Base-by-base conservation (phyloP, 2,797 vertebrate species). In the Manis crassicaudata region DNA sequence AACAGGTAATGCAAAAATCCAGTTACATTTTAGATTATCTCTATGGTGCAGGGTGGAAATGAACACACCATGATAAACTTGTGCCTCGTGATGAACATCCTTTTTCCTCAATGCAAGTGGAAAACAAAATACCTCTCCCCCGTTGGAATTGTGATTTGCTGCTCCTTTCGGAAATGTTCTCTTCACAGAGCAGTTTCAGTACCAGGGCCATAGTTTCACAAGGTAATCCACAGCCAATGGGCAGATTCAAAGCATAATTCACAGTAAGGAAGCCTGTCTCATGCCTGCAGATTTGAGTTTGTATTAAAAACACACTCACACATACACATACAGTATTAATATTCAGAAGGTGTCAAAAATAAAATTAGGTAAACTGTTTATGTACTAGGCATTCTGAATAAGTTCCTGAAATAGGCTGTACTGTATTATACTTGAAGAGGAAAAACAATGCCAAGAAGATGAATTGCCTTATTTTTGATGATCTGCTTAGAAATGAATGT, bases 21-120 rank as follows among this genome's bases (percentile, higher is more conserved):
- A 92, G 37, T 94, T 88, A 80, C 29, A 62, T 80, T 63, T 81
- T 35, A 92, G 20, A 40, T 76, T 79, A 72, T 65, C 88, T 68
- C 32, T 50, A 2, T 5, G 54, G 17, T 63, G 32, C 37, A 79
- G 63, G 10, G 27, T 32, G 20, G 76, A 89, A 86, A 82, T 17
- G 72, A 95, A 37, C 52, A 84, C 27, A 63, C 27, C 25, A 9
- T 25, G 20, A 84, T 72, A 85, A 94, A 77, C 11, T 2, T 81
- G 81, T 58, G 10, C 37, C 79, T 75, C 32, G 21, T 50, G 46
- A 29, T 10, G 5, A 80, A 62, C 54, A 52, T 40, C 32, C 12
- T 46, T n/a, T 68, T 83, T 56, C 70, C 60, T 43, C 2, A 0
- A 20, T 14, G 12, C 54, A 7, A 35, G n/a, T 13, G 9, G 63